Conservation (phyloP, 2,113 vertebrate species). For the Spheniscus mendiculus region DNA sequence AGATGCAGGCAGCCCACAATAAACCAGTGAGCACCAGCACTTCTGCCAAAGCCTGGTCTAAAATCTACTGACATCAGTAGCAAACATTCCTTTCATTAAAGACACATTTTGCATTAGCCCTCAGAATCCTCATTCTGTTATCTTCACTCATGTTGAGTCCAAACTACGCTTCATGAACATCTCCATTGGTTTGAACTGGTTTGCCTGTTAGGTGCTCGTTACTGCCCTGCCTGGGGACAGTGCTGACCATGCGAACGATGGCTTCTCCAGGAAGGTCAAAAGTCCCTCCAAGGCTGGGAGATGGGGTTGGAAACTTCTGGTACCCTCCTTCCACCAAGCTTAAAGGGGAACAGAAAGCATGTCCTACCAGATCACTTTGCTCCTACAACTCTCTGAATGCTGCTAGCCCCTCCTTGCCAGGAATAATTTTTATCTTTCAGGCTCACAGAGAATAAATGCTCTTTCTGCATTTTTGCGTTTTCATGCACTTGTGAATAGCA, state of each 20-base stretch:
- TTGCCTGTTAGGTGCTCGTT: neutral
- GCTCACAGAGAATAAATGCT: neutral
- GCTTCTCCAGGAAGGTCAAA: neutral
- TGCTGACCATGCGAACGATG: neutral
- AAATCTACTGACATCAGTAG: neutral
- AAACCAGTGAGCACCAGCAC: neutral
- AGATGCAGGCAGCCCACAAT: neutral
- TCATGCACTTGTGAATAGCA: neutral
- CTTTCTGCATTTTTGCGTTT: neutral
- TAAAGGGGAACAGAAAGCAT: neutral
- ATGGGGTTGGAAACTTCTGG: neutral
- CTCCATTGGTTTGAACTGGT: neutral
- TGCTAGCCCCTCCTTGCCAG: neutral
- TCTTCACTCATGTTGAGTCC: neutral
- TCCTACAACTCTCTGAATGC: neutral
- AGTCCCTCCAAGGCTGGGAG: neutral
- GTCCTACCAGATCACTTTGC: neutral
- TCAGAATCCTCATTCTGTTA: neutral
- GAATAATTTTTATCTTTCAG: neutral
- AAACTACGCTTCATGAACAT: neutral
- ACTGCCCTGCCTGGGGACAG: neutral
- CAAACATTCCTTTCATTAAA: neutral
- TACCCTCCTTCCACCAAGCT: neutral
- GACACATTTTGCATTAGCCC: neutral
- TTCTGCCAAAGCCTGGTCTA: neutral